Evolutionary conservation across 2,797 vertebrate genomes (phyloP).

Genomic region (Gambelia wislizenii): DNA sequence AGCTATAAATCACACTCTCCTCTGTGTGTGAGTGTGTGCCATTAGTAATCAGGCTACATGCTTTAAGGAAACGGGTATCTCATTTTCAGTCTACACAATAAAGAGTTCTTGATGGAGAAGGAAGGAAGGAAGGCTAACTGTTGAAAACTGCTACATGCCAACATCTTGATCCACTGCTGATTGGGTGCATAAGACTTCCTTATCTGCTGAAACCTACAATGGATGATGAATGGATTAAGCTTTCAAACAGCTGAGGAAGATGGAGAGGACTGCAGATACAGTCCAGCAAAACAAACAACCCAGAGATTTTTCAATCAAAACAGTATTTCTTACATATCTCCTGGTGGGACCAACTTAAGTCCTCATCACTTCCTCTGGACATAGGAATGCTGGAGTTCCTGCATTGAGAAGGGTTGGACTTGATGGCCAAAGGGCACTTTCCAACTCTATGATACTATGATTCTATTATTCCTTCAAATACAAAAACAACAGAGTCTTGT

Average conservation of each 20-base stretch:
- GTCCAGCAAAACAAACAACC: not conserved
- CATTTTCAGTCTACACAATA: not conserved
- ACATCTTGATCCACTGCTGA: not conserved
- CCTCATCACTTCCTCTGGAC: too few relatives aligned
- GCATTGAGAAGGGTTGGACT: too few relatives aligned
- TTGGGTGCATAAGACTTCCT: not conserved
- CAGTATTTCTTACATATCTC: not conserved
- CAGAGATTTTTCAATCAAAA: not conserved
- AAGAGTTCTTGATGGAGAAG: not conserved
- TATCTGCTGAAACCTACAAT: not conserved
- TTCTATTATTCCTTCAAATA: too few relatives aligned
- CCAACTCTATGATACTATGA: too few relatives aligned
- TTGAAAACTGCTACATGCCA: not conserved
- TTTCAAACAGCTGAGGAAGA: not conserved
- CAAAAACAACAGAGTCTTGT: too few relatives aligned
- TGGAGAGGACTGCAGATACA: not conserved
- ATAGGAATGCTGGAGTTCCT: too few relatives aligned
- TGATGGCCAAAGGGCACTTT: too few relatives aligned
- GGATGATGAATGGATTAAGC: not conserved
- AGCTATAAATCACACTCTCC: not conserved
- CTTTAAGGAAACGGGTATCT: not conserved
- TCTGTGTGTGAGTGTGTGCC: too few relatives aligned
- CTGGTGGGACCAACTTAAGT: not conserved
- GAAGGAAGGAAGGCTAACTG: not conserved
- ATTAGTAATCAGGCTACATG: too few relatives aligned